A percentile compares a stretch with the other conserved stretches of the same genome.
phyloP scores from a whole-genome alignment of 2,113 vertebrate species.

The Burhinus oedicnemus region DNA sequence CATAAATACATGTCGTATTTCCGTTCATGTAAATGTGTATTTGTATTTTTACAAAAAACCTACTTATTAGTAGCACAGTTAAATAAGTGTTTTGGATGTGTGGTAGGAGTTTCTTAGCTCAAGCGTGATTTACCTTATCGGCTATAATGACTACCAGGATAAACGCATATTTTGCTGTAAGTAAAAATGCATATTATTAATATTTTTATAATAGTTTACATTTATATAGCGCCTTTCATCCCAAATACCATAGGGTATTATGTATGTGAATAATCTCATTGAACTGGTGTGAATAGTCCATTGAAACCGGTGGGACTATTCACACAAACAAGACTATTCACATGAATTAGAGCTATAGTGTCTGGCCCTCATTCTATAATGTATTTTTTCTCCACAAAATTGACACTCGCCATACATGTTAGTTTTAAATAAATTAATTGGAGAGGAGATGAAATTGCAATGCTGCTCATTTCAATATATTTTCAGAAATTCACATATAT shows the following conservation, averaged over 20 bases:
- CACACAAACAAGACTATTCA: conserved; percentile 31
- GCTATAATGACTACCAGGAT: conserved; percentile 17
- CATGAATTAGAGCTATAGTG: not conserved
- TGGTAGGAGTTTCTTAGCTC: conserved; percentile 37
- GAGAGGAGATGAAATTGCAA: conserved; percentile 32
- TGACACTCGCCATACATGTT: not conserved
- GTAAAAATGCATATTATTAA: conserved; percentile 55
- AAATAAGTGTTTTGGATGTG: conserved; percentile 59
- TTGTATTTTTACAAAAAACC: conserved; percentile 36
- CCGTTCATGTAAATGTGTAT: conserved; percentile 30
- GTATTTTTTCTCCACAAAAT: conserved; percentile 23
- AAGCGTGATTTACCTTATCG: conserved; percentile 34
- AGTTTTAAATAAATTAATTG: conserved; percentile 47
- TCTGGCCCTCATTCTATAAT: not conserved
- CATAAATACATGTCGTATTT: not conserved
- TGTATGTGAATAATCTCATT: conserved; percentile 59
- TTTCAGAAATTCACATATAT: conserved; percentile 41
- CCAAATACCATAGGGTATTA: conserved; percentile 6
- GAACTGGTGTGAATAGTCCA: conserved; percentile 53
- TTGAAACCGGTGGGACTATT: conserved; percentile 39
- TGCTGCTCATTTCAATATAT: conserved; percentile 1
- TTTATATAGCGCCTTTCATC: conserved; percentile 19
- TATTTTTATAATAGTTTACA: conserved; percentile 56
- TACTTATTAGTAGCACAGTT: conserved; percentile 54
- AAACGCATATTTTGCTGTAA: not conserved